These are phyloP conservation scores for Tor tambroides DNA, from an alignment of 2,113 vertebrate genomes.

Conservation along the genomic window DNA sequence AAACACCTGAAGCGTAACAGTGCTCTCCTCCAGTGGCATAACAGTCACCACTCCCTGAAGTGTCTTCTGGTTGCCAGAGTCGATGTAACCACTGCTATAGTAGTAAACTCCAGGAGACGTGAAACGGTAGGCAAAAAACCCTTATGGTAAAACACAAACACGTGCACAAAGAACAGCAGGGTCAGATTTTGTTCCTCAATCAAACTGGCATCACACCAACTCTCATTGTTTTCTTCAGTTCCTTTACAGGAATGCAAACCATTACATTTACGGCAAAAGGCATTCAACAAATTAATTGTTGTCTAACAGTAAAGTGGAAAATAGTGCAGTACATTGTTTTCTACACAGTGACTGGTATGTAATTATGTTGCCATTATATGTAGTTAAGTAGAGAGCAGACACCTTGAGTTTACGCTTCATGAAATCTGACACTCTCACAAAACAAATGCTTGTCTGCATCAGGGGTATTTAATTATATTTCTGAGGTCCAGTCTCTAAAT, in stretches of 20 bases:
- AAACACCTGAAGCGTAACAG: conserved; percentile 62
- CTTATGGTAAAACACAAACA: conserved; percentile 62
- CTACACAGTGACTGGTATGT: neutral
- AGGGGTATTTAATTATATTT: neutral
- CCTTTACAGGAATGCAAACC: neutral
- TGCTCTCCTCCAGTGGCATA: conserved; percentile 61
- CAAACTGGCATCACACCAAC: neutral
- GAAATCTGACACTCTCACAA: neutral
- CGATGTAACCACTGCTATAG: conserved; percentile 83
- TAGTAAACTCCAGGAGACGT: conserved; percentile 78
- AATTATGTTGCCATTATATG: neutral
- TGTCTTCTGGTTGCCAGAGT: conserved; percentile 48
- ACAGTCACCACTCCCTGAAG: conserved; percentile 83
- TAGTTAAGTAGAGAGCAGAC: neutral
- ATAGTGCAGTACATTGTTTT: neutral
- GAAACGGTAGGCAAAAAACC: conserved; percentile 80
- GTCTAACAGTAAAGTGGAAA: neutral
- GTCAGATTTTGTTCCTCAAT: neutral
- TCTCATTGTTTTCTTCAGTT: neutral
- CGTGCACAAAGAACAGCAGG: neutral
- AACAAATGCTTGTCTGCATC: neutral
- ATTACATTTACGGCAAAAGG: neutral
- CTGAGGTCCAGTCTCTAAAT: neutral
- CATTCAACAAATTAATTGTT: neutral
- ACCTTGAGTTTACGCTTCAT: neutral